Evolutionary conservation across 2,888 invertebrate species (phyloP), one percentile per base, ranked within the genome.

Genomic region (Metacarcinus magister): DNA sequence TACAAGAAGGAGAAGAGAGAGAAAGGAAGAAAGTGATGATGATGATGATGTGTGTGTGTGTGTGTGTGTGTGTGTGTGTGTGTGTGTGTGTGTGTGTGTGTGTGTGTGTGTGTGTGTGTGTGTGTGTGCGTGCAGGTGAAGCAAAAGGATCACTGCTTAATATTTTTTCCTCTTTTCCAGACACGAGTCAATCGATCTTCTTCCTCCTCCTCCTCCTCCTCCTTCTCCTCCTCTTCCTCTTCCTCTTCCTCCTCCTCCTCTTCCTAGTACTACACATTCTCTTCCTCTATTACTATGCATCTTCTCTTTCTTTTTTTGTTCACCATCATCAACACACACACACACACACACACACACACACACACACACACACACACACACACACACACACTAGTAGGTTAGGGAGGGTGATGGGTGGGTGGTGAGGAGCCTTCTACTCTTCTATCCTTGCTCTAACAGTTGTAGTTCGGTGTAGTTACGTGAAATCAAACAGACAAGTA

Each of bases 11-110:
- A 54, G 16, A 2, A 54, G 5, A 54, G 54, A 54, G 54, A 7
- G 8, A 10, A 7, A 54, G 54, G 16, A 16, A 16, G 54, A 54
- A 54, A 16, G 16, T 54, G 54, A 54, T 54, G n/a, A n/a, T n/a
- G 5, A 13, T 48, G 48, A 8, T 48, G 48, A 8, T 48, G 48
- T 48, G 48, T 16, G 16, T 60, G 60, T 60, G 60, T 10, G 10
- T 60, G 60, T 60, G 60, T 60, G 60, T 60, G 60, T 60, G 60
- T 60, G 60, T 67, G 67, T 67, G 67, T 67, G 67, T 23, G 67
- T 67, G 67, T 67, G 67, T 67, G 67, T 67, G 67, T 67, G 67
- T 67, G 67, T 67, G 67, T 67, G 67, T 67, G 67, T 67, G 67
- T 67, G 67, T 67, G 67, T 67, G 67, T 67, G 67, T 67, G 67